A percentile compares a stretch with the other conserved stretches of the same genome.
Evolutionary conservation across 2,113 vertebrate species (phyloP).

Genomic region (Muscicapa adusta): DNA sequence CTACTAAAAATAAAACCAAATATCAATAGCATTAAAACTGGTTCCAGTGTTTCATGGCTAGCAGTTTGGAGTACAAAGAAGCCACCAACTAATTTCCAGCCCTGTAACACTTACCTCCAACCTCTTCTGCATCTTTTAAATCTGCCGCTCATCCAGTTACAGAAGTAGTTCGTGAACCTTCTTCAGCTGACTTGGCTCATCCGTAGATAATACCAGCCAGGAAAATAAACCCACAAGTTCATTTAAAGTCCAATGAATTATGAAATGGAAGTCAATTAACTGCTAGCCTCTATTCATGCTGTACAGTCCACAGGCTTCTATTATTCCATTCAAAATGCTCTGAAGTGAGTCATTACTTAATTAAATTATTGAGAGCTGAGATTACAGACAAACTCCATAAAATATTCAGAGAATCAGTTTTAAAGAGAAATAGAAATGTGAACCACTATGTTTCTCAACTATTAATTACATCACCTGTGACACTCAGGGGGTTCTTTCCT

Average conservation of each 20-base stretch:
- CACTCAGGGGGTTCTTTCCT: background rate
- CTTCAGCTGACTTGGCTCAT: background rate
- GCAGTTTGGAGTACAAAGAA: background rate
- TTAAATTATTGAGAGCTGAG: background rate
- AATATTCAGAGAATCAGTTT: background rate
- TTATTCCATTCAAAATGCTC: background rate
- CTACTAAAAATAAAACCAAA: background rate
- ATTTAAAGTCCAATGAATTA: slow-evolving; percentile 14
- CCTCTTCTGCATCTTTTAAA: background rate
- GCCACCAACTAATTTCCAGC: background rate
- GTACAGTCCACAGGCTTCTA: background rate
- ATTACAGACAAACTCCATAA: background rate
- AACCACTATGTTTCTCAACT: background rate
- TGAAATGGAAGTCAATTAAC: background rate
- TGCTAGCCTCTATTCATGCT: background rate
- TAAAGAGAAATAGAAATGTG: slow-evolving; percentile 5
- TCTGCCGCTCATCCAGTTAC: background rate
- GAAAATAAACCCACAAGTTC: background rate
- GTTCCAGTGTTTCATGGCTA: background rate
- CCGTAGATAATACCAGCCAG: background rate
- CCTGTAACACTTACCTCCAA: background rate
- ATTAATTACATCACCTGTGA: background rate
- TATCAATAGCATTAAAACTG: background rate
- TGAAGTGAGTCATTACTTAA: slow-evolving; percentile 12
- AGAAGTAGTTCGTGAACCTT: background rate